phyloP scores from a whole-genome alignment of 2,113 vertebrate species.

The Melospiza melodia region DNA sequence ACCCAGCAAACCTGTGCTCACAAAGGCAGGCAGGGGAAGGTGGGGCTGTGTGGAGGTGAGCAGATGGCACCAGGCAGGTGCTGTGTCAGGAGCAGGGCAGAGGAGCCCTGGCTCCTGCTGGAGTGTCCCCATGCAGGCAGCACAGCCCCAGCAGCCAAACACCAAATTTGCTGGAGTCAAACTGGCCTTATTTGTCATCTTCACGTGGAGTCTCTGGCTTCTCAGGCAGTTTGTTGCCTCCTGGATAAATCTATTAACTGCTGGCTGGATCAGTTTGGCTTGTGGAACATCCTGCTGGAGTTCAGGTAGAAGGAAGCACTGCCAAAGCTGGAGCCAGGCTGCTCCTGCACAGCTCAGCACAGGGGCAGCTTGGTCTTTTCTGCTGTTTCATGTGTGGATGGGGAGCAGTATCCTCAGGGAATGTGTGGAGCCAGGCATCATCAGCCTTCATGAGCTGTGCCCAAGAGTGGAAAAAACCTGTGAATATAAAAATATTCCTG shows the following conservation, averaged over 20 bases:
- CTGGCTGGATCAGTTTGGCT: background rate
- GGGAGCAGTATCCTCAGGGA: background rate
- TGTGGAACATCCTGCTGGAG: background rate
- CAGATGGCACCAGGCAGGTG: background rate
- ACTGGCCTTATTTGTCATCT: background rate
- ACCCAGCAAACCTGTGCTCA: fast-evolving
- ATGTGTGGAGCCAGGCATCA: background rate
- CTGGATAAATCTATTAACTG: background rate
- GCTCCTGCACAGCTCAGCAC: background rate
- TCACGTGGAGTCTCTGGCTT: background rate
- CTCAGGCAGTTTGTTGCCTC: background rate
- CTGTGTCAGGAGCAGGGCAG: background rate
- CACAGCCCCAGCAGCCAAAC: background rate
- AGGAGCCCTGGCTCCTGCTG: background rate
- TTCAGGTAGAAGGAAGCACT: fast-evolving
- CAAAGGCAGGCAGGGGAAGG: background rate
- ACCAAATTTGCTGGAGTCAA: background rate
- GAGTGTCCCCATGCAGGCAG: background rate
- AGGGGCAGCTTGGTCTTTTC: background rate
- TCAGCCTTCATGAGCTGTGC: background rate
- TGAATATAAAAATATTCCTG: background rate
- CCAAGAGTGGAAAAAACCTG: background rate
- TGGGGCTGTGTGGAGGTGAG: background rate
- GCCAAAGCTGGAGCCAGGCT: background rate
- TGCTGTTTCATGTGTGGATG: background rate